Evolutionary conservation across 2,797 vertebrate genomes (phyloP), one percentile per base, ranked within the genome.

Genomic region (Heteromormyrus szaboi): DNA sequence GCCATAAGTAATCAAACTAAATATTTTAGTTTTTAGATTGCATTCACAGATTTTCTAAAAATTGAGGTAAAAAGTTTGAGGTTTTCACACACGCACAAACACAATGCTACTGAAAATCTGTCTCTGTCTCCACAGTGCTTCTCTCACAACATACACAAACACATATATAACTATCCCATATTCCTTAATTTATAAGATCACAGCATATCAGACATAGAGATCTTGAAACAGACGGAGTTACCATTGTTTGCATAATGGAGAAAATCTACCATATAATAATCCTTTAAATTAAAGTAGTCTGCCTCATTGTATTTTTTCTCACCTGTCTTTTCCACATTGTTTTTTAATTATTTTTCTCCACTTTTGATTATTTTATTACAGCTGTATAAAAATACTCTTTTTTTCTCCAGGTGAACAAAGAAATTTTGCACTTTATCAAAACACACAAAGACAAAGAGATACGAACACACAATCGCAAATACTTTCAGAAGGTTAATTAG

Each of bases 401-500:
- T 41, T 29, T 86, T 86, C 51, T 51, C 11, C 14, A 33, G 12
- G 29, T 37, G 53, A 44, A 53, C 54, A 62, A 85, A 88, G 19
- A 84, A 83, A 33, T 65, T 54, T 14, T 54, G 33, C 14, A 14
- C 79, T 88, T 85, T 48, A 65, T 87, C n/a, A 25, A 87, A 87
- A 87, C 41, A 37, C 41, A 65, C 33, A 87, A 62, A 11, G 41
- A 54, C 33, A 76, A 76, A 41, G 68, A 76, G 68, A 76, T 76
- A 76, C 11, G 25, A 37, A 50, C 4, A 65, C 5, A 68, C 88
- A 85, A 22, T 41, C 50, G 41, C 41, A 50, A 72, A 68, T 44
- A 33, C 88, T 89, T 72, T 68, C 44, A 51, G 59, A 33, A 65
- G 54, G 59, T 65, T 89, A 68, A 89, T 59, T 88, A 88, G 81